Base-by-base conservation (phyloP, 2,888 invertebrate genomes). In the Cryptophagus acutangulus region DNA sequence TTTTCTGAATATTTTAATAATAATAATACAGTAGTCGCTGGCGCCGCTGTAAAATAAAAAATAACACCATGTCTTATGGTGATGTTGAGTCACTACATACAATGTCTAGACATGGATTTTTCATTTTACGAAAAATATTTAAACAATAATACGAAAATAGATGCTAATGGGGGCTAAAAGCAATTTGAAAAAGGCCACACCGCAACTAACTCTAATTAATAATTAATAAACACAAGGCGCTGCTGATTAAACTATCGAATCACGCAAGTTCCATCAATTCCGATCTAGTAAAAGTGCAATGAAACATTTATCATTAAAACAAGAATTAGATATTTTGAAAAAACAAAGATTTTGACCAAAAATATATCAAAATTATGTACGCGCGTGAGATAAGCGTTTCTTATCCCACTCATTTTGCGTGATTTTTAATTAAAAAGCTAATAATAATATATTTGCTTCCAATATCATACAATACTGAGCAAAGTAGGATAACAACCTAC, bases 231-330 rank as follows among this genome's bases (percentile, higher is more conserved):
- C n/a, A n/a, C 26, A 46, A 51, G 53, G 58, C 57, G 58, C 55
- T 51, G 49, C 48, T 46, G 57, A 59, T 60, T 60, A 60, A 61
- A 58, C 57, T 57, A 43, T 57, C 57, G 55, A 59, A 60, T 58
- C 61, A 61, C 60, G 60, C 61, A 47, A 56, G 49, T 46, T n/a
- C 51, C 45, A 50, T 52, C 48, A 48, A 16, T 45, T 40, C 41
- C n/a, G n/a, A n/a, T n/a, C n/a, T n/a, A 26, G 34, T 45, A 40
- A 44, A 42, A 38, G 38, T 39, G 31, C 37, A 42, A 53, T 55
- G 45, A 48, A 55, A 51, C 29, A 51, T 55, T 52, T 41, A 54
- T 50, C 39, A 37, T 36, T 36, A 37, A 46, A 43, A n/a, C n/a
- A n/a, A n/a, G n/a, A n/a, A n/a, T n/a, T n/a, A n/a, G n/a, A n/a